These are phyloP conservation scores for Eremobia ochroleuca DNA, from an alignment of 2,888 invertebrate genomes.

Conservation along the genomic window DNA sequence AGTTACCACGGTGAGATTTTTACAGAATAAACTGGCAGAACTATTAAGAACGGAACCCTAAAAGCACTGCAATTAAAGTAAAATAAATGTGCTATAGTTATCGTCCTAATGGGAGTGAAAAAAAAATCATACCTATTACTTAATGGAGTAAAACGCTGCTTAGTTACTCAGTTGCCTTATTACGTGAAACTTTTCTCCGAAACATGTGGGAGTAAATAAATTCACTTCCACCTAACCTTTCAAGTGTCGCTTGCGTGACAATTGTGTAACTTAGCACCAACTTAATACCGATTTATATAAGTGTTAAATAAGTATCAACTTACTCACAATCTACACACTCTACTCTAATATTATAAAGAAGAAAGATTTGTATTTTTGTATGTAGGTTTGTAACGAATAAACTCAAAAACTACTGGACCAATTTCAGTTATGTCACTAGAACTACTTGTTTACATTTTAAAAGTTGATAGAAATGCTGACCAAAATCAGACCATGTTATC, in stretches of 20 bases:
- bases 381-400: too few species aligned
- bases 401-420: too few species aligned
- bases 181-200: slow-evolving; percentile 15
- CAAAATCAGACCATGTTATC: too few species aligned
- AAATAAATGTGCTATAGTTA: not conserved
- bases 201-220: slow-evolving; percentile 3
- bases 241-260: slow-evolving; percentile 19
- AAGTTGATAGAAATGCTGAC: too few species aligned
- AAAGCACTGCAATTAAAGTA: not conserved
- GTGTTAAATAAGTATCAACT: slow-evolving; percentile 33
- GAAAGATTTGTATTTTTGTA: too few species aligned
- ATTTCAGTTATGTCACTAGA: too few species aligned
- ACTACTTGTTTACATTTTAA: too few species aligned
- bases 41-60: not conserved
- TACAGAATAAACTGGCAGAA: too few species aligned
- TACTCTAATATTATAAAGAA: too few species aligned
- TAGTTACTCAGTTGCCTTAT: not conserved
- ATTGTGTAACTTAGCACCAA: slow-evolving; percentile 32
- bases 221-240: slow-evolving; percentile 12
- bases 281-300: slow-evolving; percentile 15
- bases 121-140: slow-evolving; percentile 1
- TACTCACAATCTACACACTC: too few species aligned
- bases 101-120: not conserved
- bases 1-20: too few species aligned
- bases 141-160: not conserved